Conservation (phyloP, 2,797 vertebrate genomes). For the Gallinago nigripennis region DNA sequence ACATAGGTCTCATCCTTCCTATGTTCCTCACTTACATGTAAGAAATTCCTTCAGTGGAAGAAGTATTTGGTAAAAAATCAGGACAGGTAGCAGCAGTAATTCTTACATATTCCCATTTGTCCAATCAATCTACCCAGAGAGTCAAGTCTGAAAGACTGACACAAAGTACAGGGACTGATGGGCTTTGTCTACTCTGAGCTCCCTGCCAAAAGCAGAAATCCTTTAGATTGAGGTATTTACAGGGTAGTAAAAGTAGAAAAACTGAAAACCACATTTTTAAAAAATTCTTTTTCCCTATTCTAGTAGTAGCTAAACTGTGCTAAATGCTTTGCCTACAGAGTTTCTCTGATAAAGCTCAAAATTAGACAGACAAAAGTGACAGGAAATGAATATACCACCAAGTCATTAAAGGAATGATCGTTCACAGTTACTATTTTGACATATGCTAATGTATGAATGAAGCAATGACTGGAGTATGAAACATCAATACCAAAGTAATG, state of each 20-base stretch:
- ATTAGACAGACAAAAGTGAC: neutral
- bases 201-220: neutral
- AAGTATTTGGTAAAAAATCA: neutral
- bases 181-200: neutral
- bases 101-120: neutral
- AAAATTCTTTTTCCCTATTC: neutral
- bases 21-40: neutral
- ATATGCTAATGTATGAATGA: neutral
- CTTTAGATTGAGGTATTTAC: neutral
- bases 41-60: neutral
- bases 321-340: neutral
- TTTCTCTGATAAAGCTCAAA: neutral
- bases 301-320: neutral
- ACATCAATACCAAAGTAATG: neutral
- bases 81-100: neutral
- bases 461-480: neutral
- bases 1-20: neutral
- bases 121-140: neutral
- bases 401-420: neutral
- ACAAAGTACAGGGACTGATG: neutral
- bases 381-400: neutral
- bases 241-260: neutral
- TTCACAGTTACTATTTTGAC: neutral
- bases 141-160: neutral
- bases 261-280: neutral